phyloP scores from a whole-genome alignment of 1,140 invertebrate species.

The Magallana ariakensis region DNA sequence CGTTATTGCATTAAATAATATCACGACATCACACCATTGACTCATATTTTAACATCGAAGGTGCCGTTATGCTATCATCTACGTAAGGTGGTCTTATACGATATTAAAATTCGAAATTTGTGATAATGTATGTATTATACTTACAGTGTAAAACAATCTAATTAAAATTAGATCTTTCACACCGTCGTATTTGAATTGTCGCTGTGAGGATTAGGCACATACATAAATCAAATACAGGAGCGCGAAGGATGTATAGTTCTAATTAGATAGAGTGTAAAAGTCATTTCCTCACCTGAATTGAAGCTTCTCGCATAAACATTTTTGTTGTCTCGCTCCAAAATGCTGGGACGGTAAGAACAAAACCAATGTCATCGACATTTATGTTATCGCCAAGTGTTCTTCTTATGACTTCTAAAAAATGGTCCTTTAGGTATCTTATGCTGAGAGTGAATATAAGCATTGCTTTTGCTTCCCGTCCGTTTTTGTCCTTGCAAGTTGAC shows the following conservation, averaged over 20 bases:
- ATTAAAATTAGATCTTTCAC: too few relatives aligned
- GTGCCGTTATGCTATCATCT: too few relatives aligned
- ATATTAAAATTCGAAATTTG: too few relatives aligned
- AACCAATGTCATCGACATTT: constrained; percentile 41
- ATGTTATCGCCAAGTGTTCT: neutral
- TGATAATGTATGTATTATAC: too few relatives aligned
- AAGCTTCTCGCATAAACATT: constrained; percentile 61
- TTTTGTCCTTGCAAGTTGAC: constrained; percentile 40
- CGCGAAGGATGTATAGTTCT: too few relatives aligned
- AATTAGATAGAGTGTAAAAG: too few relatives aligned
- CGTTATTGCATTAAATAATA: too few relatives aligned
- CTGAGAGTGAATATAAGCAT: constrained; percentile 47
- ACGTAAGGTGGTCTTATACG: too few relatives aligned
- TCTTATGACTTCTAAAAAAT: constrained; percentile 4
- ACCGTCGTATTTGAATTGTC: neutral
- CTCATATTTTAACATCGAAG: too few relatives aligned
- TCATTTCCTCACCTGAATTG: constrained; percentile 45
- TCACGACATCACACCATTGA: too few relatives aligned
- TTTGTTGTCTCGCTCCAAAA: constrained; percentile 62
- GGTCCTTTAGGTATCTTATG: constrained; percentile 49
- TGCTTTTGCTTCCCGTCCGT: constrained; percentile 31
- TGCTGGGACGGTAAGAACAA: constrained; percentile 61
- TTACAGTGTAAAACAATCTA: too few relatives aligned
- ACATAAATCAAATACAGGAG: too few relatives aligned
- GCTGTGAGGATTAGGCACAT: neutral